Evolutionary conservation across 2,888 invertebrate species (phyloP).

Genomic region (Morpho deidamia): DNA sequence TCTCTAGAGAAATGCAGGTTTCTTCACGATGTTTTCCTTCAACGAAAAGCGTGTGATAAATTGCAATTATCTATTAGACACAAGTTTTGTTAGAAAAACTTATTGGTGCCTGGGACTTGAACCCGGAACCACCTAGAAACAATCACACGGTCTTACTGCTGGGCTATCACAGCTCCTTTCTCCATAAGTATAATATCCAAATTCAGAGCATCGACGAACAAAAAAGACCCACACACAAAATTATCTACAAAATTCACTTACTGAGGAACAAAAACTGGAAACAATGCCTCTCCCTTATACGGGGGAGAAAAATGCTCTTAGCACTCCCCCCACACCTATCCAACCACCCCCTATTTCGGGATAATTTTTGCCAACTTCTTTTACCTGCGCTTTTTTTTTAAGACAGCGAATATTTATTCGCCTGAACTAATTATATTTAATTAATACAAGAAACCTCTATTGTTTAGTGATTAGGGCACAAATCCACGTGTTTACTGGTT

Average conservation of each 20-base stretch:
- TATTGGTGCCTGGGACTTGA: too few species aligned
- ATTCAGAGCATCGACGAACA: constrained; percentile 4
- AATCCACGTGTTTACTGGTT: too few species aligned
- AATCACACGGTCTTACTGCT: too few species aligned
- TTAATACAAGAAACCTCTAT: too few species aligned
- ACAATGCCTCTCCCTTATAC: constrained; percentile 42
- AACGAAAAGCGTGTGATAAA: too few species aligned
- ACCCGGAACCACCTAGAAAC: too few species aligned
- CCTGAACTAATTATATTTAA: constrained; percentile 23
- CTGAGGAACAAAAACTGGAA: constrained; percentile 50
- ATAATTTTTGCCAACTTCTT: constrained; percentile 69
- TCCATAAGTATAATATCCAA: constrained; percentile 6
- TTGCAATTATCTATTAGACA: too few species aligned
- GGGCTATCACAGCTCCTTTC: too few species aligned
- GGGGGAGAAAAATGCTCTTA: constrained; percentile 57
- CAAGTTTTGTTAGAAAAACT: too few species aligned
- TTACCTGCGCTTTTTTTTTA: constrained; percentile 57
- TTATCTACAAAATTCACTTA: constrained; percentile 64
- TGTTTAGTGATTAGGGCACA: too few species aligned
- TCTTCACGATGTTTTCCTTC: too few species aligned
- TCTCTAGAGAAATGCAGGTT: too few species aligned
- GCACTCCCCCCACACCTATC: constrained; percentile 29
- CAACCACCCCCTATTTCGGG: constrained; percentile 36
- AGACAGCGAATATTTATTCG: constrained; percentile 45
- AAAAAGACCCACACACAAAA: constrained; percentile 29